These are phyloP conservation scores for Pterocles orientalis DNA, from an alignment of 2,113 vertebrate species.

Conservation along the genomic window DNA sequence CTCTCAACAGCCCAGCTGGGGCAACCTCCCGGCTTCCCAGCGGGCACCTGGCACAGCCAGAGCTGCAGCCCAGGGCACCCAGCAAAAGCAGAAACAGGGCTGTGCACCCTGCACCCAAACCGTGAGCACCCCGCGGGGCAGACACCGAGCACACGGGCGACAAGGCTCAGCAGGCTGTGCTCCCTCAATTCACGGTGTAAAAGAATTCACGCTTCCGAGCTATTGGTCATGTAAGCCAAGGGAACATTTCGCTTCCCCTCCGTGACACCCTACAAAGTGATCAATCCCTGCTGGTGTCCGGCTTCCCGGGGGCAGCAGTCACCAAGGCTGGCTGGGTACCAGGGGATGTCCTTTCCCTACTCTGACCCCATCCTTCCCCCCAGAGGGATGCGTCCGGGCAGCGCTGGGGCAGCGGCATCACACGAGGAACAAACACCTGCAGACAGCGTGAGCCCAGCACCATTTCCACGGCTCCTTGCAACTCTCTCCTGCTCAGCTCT, in stretches of 20 bases:
- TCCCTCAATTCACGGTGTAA: background rate
- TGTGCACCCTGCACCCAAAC: background rate
- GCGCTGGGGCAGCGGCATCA: background rate
- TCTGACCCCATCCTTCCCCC: background rate
- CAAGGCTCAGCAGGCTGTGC: background rate
- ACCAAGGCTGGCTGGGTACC: background rate
- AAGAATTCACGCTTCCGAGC: background rate
- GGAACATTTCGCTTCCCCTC: background rate
- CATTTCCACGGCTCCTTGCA: background rate
- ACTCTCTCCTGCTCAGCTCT: background rate
- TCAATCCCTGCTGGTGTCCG: background rate
- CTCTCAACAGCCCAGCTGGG: background rate
- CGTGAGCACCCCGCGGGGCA: background rate
- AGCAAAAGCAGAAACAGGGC: background rate
- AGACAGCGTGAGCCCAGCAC: background rate
- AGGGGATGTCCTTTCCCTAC: background rate
- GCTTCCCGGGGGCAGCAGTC: background rate
- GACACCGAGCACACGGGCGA: background rate
- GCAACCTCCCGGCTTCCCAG: background rate
- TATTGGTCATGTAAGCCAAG: background rate
- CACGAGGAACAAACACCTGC: background rate
- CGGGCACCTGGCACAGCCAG: background rate
- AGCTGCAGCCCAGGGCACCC: background rate
- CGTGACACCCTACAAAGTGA: accelerated
- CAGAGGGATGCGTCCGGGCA: accelerated